Percentiles rank a stretch among this genome's conserved stretches.
These are phyloP conservation scores for Elysia chlorotica DNA, from an alignment of 1,140 invertebrate genomes.

Conservation along the genomic window DNA sequence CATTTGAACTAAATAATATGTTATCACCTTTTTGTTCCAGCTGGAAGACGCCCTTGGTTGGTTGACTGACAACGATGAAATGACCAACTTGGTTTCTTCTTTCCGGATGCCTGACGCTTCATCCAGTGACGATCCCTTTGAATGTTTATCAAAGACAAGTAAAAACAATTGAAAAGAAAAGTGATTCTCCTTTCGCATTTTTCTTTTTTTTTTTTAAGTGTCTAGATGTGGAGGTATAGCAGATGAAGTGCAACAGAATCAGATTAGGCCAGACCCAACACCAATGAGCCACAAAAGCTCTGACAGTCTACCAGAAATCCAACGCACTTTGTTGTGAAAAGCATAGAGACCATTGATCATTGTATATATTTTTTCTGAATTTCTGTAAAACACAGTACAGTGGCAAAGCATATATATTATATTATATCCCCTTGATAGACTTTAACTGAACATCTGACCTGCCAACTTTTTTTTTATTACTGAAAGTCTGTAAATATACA, in stretches of 20 bases:
- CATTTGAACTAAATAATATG: too few relatives aligned
- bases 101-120: constrained; percentile 73
- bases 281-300: too few relatives aligned
- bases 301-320: too few relatives aligned
- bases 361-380: too few relatives aligned
- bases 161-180: background rate
- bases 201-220: background rate
- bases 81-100: constrained; percentile 62
- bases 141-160: background rate
- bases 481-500: too few relatives aligned
- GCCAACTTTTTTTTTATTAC: too few relatives aligned
- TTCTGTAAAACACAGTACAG: background rate
- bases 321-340: too few relatives aligned
- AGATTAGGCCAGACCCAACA: too few relatives aligned
- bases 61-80: constrained; percentile 63
- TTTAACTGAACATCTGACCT: too few relatives aligned
- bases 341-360: too few relatives aligned
- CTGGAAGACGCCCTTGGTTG: constrained; percentile 61
- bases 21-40: constrained; percentile 67
- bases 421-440: background rate
- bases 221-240: too few relatives aligned
- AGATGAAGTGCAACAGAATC: too few relatives aligned
- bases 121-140: constrained; percentile 70
- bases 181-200: background rate
- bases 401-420: background rate